Evolutionary conservation across 2,888 invertebrate genomes (phyloP), one percentile per base, ranked within the genome.

Genomic region (Cephus rjabovi): DNA sequence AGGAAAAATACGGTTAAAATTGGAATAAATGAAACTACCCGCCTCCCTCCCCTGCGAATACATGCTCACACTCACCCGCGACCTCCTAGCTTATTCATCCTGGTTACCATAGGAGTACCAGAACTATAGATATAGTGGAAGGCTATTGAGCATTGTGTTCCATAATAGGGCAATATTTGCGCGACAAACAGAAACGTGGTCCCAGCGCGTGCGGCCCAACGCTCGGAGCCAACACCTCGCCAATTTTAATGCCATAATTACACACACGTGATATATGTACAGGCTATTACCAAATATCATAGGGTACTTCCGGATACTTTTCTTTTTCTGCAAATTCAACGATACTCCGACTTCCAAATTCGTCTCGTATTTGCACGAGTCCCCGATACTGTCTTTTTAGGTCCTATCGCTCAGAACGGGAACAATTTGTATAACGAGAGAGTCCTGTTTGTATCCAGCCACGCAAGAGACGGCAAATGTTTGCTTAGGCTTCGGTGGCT

Each of bases 161-260:
- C 84, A 84, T 89, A 87, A 90, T 90, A 85, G 89, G 84, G 88
- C 88, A 90, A 89, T 90, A 89, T 89, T 90, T 89, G 89, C 85
- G 82, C 83, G 85, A 85, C 83, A 83, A 80, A 85, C 84, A 81
- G 80, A 76, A 80, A 56, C 56, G 56, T 23, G 56, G 76, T 34
- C 31, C 33, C 71, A 34, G 33, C 15, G 71, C 71, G 71, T 34
- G 33, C 11, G 71, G 71, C 30, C 23, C 71, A 3, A 31, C 15
- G 23, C 71, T 71, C 33, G 71, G 11, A 3, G 71, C 31, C 71
- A 34, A 71, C 71, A 71, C 71, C 71, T 71, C 71, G 71, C 71
- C 6, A 71, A 71, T 30, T 30, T 71, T 71, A 71, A 71, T 71
- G 30, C 30, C 23, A 71, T 71, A 71, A 71, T 71, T 30, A 71